phyloP scores from a whole-genome alignment of 2,888 invertebrate species.

The Colletes collaris region DNA sequence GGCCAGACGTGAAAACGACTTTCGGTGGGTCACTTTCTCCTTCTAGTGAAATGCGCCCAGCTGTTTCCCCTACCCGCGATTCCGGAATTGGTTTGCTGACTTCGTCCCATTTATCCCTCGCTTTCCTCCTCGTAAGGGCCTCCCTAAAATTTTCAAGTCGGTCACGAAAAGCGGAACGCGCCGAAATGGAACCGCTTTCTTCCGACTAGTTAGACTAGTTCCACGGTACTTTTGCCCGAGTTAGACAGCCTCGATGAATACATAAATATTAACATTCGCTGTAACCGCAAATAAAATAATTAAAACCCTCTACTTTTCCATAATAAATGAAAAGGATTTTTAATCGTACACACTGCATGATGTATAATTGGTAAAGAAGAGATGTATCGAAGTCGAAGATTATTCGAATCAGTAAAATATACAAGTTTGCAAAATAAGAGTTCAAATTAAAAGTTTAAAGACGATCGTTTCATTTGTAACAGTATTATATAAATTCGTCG shows the following conservation, averaged over 20 bases:
- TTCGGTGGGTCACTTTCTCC: conserved; percentile 73
- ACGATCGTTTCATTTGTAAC: too few relatives aligned
- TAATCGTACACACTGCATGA: too few relatives aligned
- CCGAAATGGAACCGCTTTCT: conserved; percentile 59
- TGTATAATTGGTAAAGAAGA: too few relatives aligned
- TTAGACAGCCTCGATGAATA: conserved; percentile 24
- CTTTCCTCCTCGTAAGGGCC: conserved; percentile 32
- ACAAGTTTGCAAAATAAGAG: too few relatives aligned
- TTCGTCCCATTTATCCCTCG: conserved; percentile 19
- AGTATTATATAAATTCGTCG: too few relatives aligned
- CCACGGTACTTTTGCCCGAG: conserved; percentile 10
- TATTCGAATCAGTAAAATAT: too few relatives aligned
- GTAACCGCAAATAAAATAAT: too few relatives aligned
- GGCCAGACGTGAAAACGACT: conserved; percentile 75
- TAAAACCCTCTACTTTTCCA: too few relatives aligned
- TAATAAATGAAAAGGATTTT: too few relatives aligned
- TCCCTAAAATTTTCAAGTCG: conserved; percentile 46
- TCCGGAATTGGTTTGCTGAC: conserved; percentile 13
- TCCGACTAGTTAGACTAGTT: conserved; percentile 51
- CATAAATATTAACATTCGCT: background rate
- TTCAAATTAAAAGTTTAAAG: too few relatives aligned
- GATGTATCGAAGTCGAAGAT: too few relatives aligned
- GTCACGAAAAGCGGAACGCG: conserved; percentile 53
- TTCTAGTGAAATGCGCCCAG: conserved; percentile 52
- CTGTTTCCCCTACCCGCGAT: conserved; percentile 24